Percentiles rank a stretch among this genome's conserved stretches.
Conservation (phyloP, 2,888 invertebrate species). For the Tribolium freemani region DNA sequence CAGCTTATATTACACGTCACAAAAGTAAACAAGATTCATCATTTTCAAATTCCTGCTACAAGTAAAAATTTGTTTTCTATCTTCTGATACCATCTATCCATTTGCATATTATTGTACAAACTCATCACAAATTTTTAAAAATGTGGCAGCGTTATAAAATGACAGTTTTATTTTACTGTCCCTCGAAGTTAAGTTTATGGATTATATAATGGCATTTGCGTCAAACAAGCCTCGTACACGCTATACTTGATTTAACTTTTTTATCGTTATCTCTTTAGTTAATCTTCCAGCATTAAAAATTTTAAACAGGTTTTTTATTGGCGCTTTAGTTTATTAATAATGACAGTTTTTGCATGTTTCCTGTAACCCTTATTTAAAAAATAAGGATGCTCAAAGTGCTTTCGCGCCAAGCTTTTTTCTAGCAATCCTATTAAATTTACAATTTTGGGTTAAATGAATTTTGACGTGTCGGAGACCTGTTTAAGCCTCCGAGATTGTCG, state of each 20-base stretch:
- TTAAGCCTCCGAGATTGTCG: slow-evolving; percentile 15
- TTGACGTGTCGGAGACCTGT: slow-evolving; percentile 5
- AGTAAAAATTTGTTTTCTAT: neutral
- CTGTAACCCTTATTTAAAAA: too few relatives aligned
- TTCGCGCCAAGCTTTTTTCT: neutral
- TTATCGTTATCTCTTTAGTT: neutral
- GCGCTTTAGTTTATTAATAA: neutral
- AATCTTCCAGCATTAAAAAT: slow-evolving; percentile 12
- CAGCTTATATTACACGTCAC: slow-evolving; percentile 7
- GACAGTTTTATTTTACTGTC: slow-evolving; percentile 7
- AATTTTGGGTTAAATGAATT: slow-evolving; percentile 10
- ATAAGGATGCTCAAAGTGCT: neutral
- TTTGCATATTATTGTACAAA: neutral
- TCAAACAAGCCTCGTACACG: slow-evolving; percentile 5
- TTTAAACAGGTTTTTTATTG: neutral
- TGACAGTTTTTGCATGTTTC: too few relatives aligned
- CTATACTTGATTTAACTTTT: neutral
- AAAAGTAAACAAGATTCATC: slow-evolving; percentile 7
- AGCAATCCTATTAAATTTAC: neutral
- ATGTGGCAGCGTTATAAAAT: neutral
- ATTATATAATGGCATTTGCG: slow-evolving; percentile 15
- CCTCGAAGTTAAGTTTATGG: slow-evolving; percentile 15
- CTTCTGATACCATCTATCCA: neutral
- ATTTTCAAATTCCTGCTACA: neutral
- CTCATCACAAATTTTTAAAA: neutral